Base-by-base conservation (phyloP, 1,140 invertebrate species). In the Drosophila paulistorum region DNA sequence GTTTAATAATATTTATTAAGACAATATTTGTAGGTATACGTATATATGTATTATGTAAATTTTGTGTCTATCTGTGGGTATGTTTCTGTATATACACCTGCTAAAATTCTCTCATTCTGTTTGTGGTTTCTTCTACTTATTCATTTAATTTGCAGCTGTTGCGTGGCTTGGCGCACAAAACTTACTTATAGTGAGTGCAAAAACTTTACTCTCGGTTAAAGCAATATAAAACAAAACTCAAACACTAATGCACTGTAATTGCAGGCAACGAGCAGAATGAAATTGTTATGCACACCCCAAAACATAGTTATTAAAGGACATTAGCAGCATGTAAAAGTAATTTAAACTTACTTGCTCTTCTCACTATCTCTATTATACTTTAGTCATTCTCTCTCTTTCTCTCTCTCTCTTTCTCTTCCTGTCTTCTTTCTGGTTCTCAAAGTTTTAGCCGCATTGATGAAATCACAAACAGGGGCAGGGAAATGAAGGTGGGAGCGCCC, bases 201-300 rank as follows among this genome's bases (percentile, higher is more conserved):
- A 65, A 41, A 69, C 54, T 61, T 78, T 26, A 23, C 45, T 70
- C 57, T 63, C 57, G 58, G 48, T 76, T 74, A 33, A 51, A n/a
- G 35, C 58, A 61, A 42, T 63, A 37, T 45, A 77, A 74, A 74
- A 60, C 54, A 64, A 65, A 62, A 74, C 17, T 48, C 20, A 81
- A 66, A 65, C 66, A 68, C 67, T 75, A 83, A 79, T 83, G 76
- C 68, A 65, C 54, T 71, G 41, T 79, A 79, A 83, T 83, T 83
- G 80, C 58, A 54, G 42, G 14, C 61, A 54, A 10, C 41, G 5
- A 54, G 45, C 30, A 45, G 64, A 67, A 54, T 42, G 45, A 37
- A 58, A 45, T 17, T 42, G 57, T 59, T 59, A 59, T 59, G 57
- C 17, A 59, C 57, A 20, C 41, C 54, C 68, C 59, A 33, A 30